Evolutionary conservation across 1,140 invertebrate genomes (phyloP), one percentile per base, ranked within the genome.

Genomic region (Ooceraea biroi): DNA sequence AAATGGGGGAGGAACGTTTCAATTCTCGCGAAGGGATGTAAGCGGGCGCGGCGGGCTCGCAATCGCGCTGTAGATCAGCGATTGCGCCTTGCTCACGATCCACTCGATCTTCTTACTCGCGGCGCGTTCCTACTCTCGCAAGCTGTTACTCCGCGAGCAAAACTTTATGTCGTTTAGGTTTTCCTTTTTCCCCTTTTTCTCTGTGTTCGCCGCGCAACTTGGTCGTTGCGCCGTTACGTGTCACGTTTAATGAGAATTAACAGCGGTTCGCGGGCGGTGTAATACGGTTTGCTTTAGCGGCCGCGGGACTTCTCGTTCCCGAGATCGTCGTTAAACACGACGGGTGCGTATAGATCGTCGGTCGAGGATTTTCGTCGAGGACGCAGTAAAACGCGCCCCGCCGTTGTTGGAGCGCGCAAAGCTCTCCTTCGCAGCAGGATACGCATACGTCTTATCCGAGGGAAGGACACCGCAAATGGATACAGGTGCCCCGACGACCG

Each of bases 381-480:
- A 66, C 48, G 50, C 76, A 36, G 50, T 80, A 69, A 80, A 80
- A 58, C 19, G 27, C 22, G 72, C 1, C 12, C 10, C 60, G 36
- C 58, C n/a, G n/a, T n/a, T n/a, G n/a, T n/a, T n/a, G n/a, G n/a
- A n/a, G 27, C 17, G 8, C 41, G 12, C 19, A 27, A 50, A 4
- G n/a, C 27, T 27, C 25, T 8, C n/a, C 1, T 63, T 41, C 58
- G 22, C 72, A 50, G 44, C 58, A 36, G 72, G 57, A 61, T 27
- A 71, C 71, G 55, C 78, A 73, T 83, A 65, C 68, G 71, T 76
- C 72, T 86, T 86, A 87, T 78, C 85, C 58, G n/a, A 44, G 17
- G 46, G 48, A 71, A 72, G 80, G 58, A 86, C 52, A 12, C 63
- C 55, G 85, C 61, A 87, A 87, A 88, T 87, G 85, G 82, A 57